Evolutionary conservation across 1,140 invertebrate genomes (phyloP).

Genomic region (Trichoplusia ni): DNA sequence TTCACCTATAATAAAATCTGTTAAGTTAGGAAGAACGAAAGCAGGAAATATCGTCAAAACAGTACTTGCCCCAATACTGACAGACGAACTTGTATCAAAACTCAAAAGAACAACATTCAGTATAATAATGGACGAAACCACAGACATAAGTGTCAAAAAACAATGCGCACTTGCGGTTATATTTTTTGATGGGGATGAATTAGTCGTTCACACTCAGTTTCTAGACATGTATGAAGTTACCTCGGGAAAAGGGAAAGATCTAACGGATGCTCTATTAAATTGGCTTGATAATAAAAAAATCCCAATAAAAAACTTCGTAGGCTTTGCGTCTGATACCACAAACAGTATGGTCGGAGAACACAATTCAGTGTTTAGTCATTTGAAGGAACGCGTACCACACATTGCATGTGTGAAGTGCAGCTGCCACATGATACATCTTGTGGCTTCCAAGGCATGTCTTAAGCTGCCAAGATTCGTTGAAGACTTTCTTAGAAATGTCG

Average conservation of each 20-base stretch:
- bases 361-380: slow-evolving; percentile 49
- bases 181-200: not conserved
- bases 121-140: not conserved
- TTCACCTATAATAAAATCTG: no score
- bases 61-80: no score
- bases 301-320: slow-evolving; percentile 45
- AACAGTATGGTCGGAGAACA: slow-evolving; percentile 60
- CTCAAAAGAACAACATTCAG: no score
- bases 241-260: not conserved
- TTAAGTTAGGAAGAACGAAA: no score
- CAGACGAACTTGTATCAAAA: no score
- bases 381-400: slow-evolving; percentile 42
- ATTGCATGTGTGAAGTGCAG: slow-evolving; percentile 56
- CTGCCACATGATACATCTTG: slow-evolving; percentile 55
- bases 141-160: not conserved
- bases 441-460: slow-evolving; percentile 51
- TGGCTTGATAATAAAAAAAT: not conserved
- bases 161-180: not conserved
- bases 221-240: not conserved
- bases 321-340: slow-evolving; percentile 48
- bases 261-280: not conserved
- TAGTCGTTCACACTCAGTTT: not conserved
- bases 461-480: slow-evolving; percentile 40
- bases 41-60: no score
- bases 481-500: slow-evolving; percentile 28